Percentiles rank a stretch among this genome's conserved stretches.
Evolutionary conservation across 2,113 vertebrate species (phyloP).

Genomic region (Strix uralensis): DNA sequence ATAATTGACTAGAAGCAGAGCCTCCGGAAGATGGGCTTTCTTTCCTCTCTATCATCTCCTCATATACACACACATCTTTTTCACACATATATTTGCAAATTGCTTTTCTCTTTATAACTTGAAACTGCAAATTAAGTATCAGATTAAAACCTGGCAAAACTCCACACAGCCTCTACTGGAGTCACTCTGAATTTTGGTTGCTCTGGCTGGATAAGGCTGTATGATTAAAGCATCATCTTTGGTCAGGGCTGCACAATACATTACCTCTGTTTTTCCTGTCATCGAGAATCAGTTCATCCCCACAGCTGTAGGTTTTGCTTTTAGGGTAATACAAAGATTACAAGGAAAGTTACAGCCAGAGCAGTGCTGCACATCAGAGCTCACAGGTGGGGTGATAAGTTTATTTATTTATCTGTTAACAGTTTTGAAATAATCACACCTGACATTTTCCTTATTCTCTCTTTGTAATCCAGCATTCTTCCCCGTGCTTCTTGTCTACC

Average conservation of each 20-base stretch:
- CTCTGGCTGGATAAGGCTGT: neutral
- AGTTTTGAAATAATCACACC: neutral
- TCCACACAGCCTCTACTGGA: neutral
- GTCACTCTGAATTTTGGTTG: neutral
- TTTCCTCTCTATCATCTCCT: neutral
- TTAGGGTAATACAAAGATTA: neutral
- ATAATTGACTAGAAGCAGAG: neutral
- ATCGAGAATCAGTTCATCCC: neutral
- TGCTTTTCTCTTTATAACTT: neutral
- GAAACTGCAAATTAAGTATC: neutral
- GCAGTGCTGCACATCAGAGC: neutral
- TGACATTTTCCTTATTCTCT: neutral
- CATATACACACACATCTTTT: neutral
- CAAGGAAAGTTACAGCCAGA: neutral
- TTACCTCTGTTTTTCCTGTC: neutral
- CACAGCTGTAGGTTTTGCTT: neutral
- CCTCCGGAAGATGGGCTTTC: neutral
- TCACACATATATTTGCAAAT: neutral
- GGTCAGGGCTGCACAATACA: neutral
- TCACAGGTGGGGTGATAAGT: neutral
- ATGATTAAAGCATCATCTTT: neutral
- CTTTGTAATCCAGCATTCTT: neutral
- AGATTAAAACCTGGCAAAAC: neutral
- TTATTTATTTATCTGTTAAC: neutral
- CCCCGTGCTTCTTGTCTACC: neutral